These are phyloP conservation scores for Microplitis manilae DNA, from an alignment of 2,888 invertebrate species.

Conservation along the genomic window DNA sequence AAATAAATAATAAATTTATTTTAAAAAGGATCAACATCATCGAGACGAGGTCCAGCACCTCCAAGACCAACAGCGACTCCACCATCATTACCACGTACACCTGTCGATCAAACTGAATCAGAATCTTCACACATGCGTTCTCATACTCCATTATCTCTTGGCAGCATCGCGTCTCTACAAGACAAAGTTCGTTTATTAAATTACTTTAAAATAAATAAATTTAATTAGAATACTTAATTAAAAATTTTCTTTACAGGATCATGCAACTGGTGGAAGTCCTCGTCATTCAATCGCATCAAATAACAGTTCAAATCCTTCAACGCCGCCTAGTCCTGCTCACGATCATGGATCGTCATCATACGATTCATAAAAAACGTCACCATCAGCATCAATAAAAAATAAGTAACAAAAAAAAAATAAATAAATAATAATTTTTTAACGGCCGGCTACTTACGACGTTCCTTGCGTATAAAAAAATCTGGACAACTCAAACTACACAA, in stretches of 20 bases:
- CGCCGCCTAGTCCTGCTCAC: conserved; percentile 80
- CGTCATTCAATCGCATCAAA: conserved; percentile 83
- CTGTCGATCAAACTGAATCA: conserved; percentile 73
- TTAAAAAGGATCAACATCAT: conserved; percentile 71
- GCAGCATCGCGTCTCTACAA: conserved; percentile 84
- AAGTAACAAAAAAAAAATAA: conserved; percentile 3
- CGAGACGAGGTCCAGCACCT: conserved; percentile 74
- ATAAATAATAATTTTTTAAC: too few relatives aligned
- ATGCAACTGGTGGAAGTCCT: conserved; percentile 75
- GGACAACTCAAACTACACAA: conserved; percentile 10
- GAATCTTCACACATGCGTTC: conserved; percentile 72
- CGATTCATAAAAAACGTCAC: conserved; percentile 74
- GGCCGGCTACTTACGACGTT: conserved; percentile 41
- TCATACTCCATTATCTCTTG: conserved; percentile 80
- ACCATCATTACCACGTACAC: conserved; percentile 75
- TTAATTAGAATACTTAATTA: not conserved
- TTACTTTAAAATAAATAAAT: not conserved
- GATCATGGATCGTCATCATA: conserved; percentile 80
- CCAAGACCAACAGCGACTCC: conserved; percentile 76
- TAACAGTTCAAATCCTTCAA: conserved; percentile 82
- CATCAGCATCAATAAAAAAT: not conserved
- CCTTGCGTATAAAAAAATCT: conserved; percentile 23
- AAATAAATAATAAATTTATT: conserved; percentile 22
- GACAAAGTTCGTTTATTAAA: conserved; percentile 75
- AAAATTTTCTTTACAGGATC: conserved; percentile 55